Evolutionary conservation across 2,888 invertebrate genomes (phyloP), one percentile per base, ranked within the genome.

Genomic region (Coenonympha arcania): DNA sequence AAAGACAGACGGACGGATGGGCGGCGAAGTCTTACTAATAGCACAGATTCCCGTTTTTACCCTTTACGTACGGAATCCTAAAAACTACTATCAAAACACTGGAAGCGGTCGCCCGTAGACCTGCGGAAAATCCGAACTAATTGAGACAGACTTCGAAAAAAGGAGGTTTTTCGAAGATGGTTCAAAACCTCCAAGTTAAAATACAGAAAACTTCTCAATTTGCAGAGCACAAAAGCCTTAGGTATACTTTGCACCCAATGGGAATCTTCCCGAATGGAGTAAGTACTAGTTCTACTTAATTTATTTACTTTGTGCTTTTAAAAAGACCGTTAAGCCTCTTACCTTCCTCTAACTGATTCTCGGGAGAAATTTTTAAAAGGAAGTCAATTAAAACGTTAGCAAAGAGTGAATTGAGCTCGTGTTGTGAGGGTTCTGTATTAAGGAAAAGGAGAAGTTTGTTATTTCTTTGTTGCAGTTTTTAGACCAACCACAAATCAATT

Each of bases 301-400:
- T 42, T 42, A 42, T 42, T 43, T 43, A 30, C 42, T 31, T 11
- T 43, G 31, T 31, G 44, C 44, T 44, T 34, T 44, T 44, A 44
- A 44, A 44, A 24, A 24, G 44, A n/a, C 44, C 11, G 34, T 33
- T 34, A 43, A 44, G 44, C 24, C 22, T 33, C 33, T 44, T 44
- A 34, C 33, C 24, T 22, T 24, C 24, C 22, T n/a, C 13, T 34
- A 16, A 44, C 33, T 33, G 24, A 30, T 33, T 24, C 24, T 39
- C 34, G 34, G n/a, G 34, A 22, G 22, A 16, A 44, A 34, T 34
- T 44, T 34, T 44, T 44, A 16, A 33, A 44, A 44, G 24, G 44
- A 42, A 42, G 31, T 42, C 34, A 44, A 44, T 44, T 41, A 30
- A 15, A 34, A 34, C 6, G n/a, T 3, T 9, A 33, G 15, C 22